Conservation (phyloP, 2,888 invertebrate genomes). For the Sisyra nigra region DNA sequence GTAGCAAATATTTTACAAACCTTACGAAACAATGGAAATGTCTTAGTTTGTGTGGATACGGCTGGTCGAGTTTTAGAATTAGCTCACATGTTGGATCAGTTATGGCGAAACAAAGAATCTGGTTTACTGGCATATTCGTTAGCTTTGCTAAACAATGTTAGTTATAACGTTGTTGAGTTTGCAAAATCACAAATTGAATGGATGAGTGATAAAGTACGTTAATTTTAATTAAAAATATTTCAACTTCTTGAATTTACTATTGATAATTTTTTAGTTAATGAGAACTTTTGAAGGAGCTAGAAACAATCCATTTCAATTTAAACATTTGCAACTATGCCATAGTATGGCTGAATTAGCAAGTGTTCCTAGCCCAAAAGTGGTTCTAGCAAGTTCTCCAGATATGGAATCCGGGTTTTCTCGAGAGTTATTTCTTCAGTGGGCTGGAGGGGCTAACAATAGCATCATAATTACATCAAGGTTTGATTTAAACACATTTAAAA, state of each 20-base stretch:
- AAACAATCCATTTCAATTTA: constrained; percentile 91
- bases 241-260: not conserved
- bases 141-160: constrained; percentile 87
- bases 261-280: constrained; percentile 48
- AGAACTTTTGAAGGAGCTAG: constrained; percentile 79
- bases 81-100: constrained; percentile 88
- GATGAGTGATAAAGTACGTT: constrained; percentile 84
- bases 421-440: constrained; percentile 91
- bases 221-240: not conserved
- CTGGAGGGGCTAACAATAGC: constrained; percentile 78
- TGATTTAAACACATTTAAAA: not conserved
- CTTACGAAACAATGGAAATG: constrained; percentile 86
- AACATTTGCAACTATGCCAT: constrained; percentile 87
- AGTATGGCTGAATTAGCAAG: constrained; percentile 71
- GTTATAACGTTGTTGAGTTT: constrained; percentile 96
- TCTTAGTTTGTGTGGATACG: constrained; percentile 89
- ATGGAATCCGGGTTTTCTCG: constrained; percentile 90
- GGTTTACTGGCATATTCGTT: constrained; percentile 89
- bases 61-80: constrained; percentile 92
- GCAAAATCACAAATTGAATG: constrained; percentile 98
- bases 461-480: constrained; percentile 80
- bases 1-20: constrained; percentile 86
- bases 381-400: constrained; percentile 87
- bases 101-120: constrained; percentile 91
- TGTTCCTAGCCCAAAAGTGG: constrained; percentile 86